A percentile compares a stretch with the other conserved stretches of the same genome.
These are phyloP conservation scores for Chloebia gouldiae DNA, from an alignment of 2,113 vertebrate genomes.

Conservation along the genomic window DNA sequence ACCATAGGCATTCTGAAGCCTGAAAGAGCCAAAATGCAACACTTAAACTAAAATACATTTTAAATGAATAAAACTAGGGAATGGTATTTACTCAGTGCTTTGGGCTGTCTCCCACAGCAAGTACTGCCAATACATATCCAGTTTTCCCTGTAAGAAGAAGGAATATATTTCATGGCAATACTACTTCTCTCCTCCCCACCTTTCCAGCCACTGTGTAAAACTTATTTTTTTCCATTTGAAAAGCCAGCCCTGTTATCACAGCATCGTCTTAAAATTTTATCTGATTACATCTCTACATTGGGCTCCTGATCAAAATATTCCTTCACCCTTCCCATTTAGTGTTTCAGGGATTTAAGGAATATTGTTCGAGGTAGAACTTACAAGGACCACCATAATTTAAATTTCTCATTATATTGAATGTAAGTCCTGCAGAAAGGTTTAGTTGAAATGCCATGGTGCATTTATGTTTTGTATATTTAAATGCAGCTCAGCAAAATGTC, in stretches of 20 bases:
- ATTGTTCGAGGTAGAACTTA: background rate
- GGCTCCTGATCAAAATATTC: background rate
- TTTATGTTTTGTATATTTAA: background rate
- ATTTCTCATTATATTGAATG: background rate
- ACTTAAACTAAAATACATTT: background rate
- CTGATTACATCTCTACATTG: background rate
- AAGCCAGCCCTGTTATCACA: background rate
- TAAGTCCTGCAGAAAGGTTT: rapidly evolving
- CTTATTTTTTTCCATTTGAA: background rate
- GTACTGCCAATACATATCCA: background rate
- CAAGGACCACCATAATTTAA: background rate
- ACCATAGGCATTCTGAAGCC: background rate
- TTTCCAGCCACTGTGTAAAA: background rate
- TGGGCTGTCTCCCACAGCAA: background rate
- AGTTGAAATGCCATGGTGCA: rapidly evolving
- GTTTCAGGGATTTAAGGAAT: background rate
- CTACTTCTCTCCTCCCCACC: rapidly evolving
- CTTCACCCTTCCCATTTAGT: background rate
- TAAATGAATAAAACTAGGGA: background rate
- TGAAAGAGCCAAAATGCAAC: background rate
- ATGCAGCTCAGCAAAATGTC: background rate
- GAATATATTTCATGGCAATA: background rate
- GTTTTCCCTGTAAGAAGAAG: background rate
- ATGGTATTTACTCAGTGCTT: background rate
- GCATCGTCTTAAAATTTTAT: background rate